A percentile compares a stretch with the other conserved stretches of the same genome.
These are phyloP conservation scores for Chrysochloris asiatica DNA, from an alignment of 2,113 vertebrate species.

Conservation along the genomic window DNA sequence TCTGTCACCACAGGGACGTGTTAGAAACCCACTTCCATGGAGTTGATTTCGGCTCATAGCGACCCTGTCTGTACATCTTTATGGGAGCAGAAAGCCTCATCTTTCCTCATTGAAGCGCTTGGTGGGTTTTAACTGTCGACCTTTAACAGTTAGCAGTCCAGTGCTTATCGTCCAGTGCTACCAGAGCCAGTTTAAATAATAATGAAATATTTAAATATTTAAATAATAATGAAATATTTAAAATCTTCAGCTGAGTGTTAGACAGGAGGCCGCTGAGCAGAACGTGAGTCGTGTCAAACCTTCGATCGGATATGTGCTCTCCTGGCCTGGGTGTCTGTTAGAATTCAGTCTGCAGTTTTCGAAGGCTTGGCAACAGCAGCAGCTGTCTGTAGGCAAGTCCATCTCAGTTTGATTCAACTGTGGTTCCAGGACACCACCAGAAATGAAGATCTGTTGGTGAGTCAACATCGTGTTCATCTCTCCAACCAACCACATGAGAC, in stretches of 20 bases:
- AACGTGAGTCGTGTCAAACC: background rate
- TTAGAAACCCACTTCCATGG: no score
- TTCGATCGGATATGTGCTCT: accelerated
- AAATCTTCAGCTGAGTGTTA: background rate
- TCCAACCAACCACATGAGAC: background rate
- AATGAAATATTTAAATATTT: no score
- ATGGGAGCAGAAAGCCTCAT: no score
- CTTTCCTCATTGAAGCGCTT: no score
- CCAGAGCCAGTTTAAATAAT: no score
- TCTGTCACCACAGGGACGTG: background rate
- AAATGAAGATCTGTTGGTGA: background rate
- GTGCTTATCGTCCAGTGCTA: no score
- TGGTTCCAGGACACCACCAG: background rate
- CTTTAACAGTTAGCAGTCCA: no score
- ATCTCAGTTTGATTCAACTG: background rate
- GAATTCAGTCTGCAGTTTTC: background rate
- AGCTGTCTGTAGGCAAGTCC: background rate
- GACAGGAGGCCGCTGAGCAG: background rate
- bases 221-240: no score
- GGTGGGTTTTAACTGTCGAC: no score
- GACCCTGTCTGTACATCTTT: no score
- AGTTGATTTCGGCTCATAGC: no score
- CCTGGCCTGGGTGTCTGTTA: background rate
- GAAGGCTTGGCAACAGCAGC: background rate
- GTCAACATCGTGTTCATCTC: background rate